Conservation (phyloP, 2,888 invertebrate species). For the Odontothrips loti region DNA sequence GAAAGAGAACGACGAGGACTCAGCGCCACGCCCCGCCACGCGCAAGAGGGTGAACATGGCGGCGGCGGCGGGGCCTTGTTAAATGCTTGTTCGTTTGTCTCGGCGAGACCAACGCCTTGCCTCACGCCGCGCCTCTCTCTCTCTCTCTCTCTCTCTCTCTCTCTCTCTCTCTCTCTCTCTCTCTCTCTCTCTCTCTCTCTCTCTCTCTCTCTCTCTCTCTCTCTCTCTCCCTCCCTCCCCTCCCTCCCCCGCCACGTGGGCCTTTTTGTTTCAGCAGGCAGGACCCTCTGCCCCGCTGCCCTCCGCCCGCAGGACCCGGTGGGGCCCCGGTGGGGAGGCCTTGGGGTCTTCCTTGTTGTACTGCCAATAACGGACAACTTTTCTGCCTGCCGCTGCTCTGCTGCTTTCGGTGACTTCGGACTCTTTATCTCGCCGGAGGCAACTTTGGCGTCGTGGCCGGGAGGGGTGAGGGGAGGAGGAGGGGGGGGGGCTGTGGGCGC, state of each 20-base stretch:
- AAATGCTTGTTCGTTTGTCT: conserved; percentile 26
- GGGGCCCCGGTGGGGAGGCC: too few species aligned
- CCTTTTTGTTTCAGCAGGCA: too few species aligned
- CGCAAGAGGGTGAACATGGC: not conserved
- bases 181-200: not conserved
- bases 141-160: not conserved
- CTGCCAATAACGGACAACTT: not conserved
- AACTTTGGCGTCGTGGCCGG: not conserved
- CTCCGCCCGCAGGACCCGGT: too few species aligned
- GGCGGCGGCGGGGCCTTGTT: not conserved
- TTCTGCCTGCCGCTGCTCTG: not conserved
- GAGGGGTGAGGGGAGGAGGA: too few species aligned
- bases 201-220: too few species aligned
- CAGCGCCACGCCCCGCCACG: not conserved
- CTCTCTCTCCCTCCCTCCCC: not conserved
- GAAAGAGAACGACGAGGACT: not conserved
- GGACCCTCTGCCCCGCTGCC: too few species aligned
- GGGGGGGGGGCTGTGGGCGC: too few species aligned
- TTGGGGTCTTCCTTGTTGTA: too few species aligned
- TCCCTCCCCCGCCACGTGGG: not conserved
- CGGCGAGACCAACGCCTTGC: not conserved
- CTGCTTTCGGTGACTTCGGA: not conserved
- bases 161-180: conserved; percentile 1
- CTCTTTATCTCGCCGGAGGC: not conserved
- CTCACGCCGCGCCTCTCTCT: not conserved